phyloP scores from a whole-genome alignment of 2,113 vertebrate genomes.

The Cinclus mexicanus region DNA sequence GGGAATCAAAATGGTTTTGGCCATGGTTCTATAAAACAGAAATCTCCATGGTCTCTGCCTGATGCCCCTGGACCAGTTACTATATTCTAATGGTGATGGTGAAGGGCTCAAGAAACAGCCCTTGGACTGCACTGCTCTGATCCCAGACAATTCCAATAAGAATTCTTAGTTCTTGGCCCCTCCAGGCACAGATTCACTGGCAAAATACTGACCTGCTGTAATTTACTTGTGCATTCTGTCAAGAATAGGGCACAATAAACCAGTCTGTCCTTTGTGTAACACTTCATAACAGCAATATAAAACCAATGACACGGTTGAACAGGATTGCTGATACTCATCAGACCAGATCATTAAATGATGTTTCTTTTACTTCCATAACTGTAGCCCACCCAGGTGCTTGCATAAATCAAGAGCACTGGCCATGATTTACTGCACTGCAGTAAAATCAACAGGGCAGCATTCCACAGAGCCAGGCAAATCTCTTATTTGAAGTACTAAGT shows the following conservation, averaged over 20 bases:
- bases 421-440: conserved; percentile 42
- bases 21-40: not conserved
- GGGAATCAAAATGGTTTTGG: not conserved
- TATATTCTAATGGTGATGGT: not conserved
- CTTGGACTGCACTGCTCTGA: not conserved
- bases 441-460: conserved; percentile 29
- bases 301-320: not conserved
- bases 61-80: not conserved
- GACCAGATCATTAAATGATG: not conserved
- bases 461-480: not conserved
- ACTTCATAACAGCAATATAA: not conserved
- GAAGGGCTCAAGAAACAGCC: not conserved
- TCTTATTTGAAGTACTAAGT: not conserved
- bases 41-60: not conserved
- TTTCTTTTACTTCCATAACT: not conserved
- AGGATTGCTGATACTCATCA: not conserved
- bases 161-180: not conserved
- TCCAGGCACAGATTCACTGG: not conserved
- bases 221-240: not conserved
- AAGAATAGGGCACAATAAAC: not conserved
- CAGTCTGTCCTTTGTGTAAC: not conserved
- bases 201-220: not conserved
- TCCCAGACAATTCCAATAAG: not conserved
- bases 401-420: not conserved
- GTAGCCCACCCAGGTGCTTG: not conserved